phyloP scores from a whole-genome alignment of 2,113 vertebrate species.

The Dasyprocta punctata region DNA sequence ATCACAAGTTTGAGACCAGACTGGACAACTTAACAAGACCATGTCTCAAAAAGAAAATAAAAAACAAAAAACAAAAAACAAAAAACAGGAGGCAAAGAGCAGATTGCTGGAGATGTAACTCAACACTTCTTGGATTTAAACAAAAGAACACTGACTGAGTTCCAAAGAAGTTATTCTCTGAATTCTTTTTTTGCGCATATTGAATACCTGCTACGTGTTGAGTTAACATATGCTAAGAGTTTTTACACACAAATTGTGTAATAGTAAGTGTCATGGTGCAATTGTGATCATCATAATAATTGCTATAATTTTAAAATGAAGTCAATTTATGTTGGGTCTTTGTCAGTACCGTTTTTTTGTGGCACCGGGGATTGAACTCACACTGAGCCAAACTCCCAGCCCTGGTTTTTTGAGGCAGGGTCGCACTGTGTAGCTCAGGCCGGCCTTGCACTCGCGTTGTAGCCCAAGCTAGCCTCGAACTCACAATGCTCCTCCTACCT shows the following conservation, averaged over 20 bases:
- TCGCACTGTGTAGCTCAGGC: too few species aligned
- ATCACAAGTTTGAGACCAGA: neutral
- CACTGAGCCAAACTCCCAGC: too few species aligned
- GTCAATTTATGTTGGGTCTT: neutral
- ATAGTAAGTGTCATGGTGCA: neutral
- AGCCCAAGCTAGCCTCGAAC: too few species aligned
- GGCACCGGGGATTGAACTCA: too few species aligned
- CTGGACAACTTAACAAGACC: neutral
- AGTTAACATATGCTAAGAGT: neutral
- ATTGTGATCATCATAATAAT: neutral
- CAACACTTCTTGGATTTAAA: neutral
- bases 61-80: too few species aligned
- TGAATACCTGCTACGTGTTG: neutral
- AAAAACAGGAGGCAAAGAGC: too few species aligned
- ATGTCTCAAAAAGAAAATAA: too few species aligned
- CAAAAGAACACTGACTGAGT: neutral
- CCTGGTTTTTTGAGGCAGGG: too few species aligned
- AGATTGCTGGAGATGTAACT: neutral
- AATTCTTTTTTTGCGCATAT: neutral
- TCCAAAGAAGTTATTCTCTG: neutral
- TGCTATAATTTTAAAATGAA: conserved; percentile 21
- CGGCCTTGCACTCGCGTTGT: too few species aligned
- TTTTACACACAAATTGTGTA: neutral
- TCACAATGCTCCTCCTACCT: too few species aligned
- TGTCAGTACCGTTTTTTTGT: too few species aligned